Conservation (phyloP, 2,797 vertebrate genomes). For the Coluber constrictor region DNA sequence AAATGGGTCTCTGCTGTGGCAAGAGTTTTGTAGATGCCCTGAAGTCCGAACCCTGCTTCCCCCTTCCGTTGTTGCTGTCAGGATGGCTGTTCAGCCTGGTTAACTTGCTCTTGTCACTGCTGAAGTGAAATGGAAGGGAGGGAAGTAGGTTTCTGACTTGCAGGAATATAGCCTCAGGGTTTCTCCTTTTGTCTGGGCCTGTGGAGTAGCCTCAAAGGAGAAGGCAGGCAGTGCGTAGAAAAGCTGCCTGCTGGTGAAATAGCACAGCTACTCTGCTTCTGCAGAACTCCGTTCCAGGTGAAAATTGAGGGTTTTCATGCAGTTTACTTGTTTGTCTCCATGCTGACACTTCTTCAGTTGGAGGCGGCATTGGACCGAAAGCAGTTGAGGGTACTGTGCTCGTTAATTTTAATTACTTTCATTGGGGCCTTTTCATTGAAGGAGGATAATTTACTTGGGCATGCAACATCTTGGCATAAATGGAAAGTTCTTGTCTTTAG, state of each 20-base stretch:
- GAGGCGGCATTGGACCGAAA: background rate
- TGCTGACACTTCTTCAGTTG: background rate
- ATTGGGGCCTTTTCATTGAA: background rate
- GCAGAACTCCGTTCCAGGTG: background rate
- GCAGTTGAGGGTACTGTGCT: background rate
- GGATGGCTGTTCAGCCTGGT: background rate
- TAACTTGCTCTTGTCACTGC: background rate
- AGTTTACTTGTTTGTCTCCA: background rate
- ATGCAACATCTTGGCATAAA: too few relatives aligned
- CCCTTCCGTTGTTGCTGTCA: background rate
- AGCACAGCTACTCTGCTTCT: background rate
- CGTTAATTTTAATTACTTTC: background rate
- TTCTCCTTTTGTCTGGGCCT: background rate
- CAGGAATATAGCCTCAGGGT: background rate
- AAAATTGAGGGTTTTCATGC: background rate
- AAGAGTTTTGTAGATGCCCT: background rate
- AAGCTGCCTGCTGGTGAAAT: background rate
- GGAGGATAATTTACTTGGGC: background rate
- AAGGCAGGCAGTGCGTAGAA: background rate
- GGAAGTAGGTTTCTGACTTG: background rate
- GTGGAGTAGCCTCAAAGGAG: background rate
- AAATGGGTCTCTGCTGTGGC: background rate
- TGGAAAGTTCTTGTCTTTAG: background rate
- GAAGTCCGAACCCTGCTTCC: background rate
- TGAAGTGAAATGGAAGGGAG: background rate